Conservation (phyloP, 2,113 vertebrate species). For the Symphodus melops region DNA sequence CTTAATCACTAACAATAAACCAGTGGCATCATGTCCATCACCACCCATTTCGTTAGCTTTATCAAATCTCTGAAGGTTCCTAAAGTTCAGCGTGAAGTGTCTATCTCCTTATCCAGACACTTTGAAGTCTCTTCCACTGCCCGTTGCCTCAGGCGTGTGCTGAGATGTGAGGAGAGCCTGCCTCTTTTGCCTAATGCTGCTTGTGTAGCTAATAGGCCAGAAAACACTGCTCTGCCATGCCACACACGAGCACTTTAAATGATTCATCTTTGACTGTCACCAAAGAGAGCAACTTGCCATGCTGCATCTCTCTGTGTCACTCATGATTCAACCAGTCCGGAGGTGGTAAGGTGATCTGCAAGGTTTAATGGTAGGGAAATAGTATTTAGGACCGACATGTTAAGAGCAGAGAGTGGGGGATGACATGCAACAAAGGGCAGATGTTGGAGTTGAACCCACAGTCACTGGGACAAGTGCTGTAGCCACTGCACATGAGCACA, state of each 20-base stretch:
- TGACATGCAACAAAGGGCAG: no score
- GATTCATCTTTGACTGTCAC: conserved; percentile 74
- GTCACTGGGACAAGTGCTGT: no score
- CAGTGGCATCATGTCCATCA: conserved; percentile 33
- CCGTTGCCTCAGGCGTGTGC: conserved; percentile 66
- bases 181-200: conserved; percentile 81
- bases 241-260: conserved; percentile 68
- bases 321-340: conserved; percentile 58
- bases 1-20: conserved; percentile 33
- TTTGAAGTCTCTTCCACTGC: conserved; percentile 71
- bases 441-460: no score
- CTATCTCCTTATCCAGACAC: conserved; percentile 63
- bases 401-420: no score
- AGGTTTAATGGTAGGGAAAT: conserved; percentile 21
- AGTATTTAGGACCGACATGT: conserved; percentile 1
- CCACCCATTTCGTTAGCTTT: conserved; percentile 18
- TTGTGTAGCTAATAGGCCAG: conserved; percentile 83
- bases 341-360: conserved; percentile 40
- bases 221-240: conserved; percentile 73
- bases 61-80: conserved; percentile 63
- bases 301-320: conserved; percentile 53
- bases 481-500: no score
- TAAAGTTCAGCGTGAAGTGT: conserved; percentile 64
- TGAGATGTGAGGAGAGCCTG: conserved; percentile 71
- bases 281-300: conserved; percentile 48